These are phyloP conservation scores for Montipora capricornis DNA, from an alignment of 64 coral and sea anemone species.

Conservation along the genomic window DNA sequence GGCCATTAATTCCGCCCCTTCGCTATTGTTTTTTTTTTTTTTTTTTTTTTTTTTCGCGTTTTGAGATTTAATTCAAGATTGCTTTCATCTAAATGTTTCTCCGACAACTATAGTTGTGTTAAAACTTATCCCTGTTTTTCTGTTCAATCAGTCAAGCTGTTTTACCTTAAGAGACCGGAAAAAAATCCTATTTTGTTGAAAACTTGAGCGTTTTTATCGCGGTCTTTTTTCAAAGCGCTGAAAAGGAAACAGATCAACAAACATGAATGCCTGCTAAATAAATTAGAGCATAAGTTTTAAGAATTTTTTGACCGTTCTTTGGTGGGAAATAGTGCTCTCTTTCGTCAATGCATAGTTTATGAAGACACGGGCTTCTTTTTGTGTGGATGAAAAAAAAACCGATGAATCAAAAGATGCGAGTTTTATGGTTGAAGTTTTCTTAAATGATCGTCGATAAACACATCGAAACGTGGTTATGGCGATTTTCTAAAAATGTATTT, in stretches of 20 bases:
- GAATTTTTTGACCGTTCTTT: not conserved
- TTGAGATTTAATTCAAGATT: not conserved
- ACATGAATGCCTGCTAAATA: not conserved
- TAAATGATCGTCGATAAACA: not conserved
- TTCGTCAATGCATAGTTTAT: not conserved
- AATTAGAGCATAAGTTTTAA: not conserved
- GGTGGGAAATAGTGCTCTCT: not conserved
- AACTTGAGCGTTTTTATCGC: not conserved
- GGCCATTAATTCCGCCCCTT: constrained; percentile 6
- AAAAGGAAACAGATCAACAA: not conserved
- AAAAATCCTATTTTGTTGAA: constrained; percentile 12
- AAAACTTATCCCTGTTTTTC: not conserved
- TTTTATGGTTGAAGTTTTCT: not conserved
- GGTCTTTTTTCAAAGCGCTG: not conserved
- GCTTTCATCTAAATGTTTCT: not conserved
- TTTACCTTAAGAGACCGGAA: constrained; percentile 39
- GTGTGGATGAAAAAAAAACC: not conserved
- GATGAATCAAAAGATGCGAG: not conserved
- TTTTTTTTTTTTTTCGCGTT: not conserved
- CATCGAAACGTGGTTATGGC: not conserved
- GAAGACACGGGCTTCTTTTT: not conserved
- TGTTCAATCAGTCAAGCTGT: constrained; percentile 18
- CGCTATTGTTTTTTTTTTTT: constrained; percentile 22
- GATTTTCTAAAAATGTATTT: not conserved
- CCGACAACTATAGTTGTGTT: not conserved